Conservation (phyloP, 2,113 vertebrate genomes). For the Callaeas wilsoni region DNA sequence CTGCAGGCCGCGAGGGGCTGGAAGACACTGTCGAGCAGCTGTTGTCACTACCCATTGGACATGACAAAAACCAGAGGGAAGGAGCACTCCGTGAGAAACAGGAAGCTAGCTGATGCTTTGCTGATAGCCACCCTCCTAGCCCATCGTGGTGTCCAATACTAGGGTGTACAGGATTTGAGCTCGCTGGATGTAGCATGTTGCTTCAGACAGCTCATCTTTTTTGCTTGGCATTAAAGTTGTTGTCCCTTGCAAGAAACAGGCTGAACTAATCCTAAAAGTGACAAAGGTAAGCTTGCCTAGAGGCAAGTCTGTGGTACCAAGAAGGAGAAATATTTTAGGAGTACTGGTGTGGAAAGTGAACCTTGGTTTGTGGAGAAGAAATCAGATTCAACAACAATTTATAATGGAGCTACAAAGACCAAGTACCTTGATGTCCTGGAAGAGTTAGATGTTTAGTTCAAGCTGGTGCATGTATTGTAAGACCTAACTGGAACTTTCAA, state of each 20-base stretch:
- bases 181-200: background rate
- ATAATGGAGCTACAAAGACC: background rate
- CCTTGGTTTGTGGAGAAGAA: background rate
- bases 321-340: background rate
- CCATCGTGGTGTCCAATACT: fast-evolving
- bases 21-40: background rate
- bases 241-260: background rate
- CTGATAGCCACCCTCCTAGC: background rate
- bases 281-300: background rate
- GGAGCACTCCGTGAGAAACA: background rate
- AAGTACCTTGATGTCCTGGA: background rate
- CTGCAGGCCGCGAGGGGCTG: background rate
- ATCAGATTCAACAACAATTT: background rate
- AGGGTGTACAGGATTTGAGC: background rate
- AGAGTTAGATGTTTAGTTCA: background rate
- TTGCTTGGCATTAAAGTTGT: background rate
- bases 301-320: background rate
- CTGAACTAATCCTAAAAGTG: background rate
- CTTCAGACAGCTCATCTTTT: background rate
- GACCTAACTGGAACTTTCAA: background rate
- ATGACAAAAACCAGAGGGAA: fast-evolving
- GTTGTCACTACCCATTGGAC: background rate
- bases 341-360: background rate
- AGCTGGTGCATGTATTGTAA: background rate
- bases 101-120: background rate